These are phyloP conservation scores for Thalassoma bifasciatum DNA, from an alignment of 2,113 vertebrate genomes.

Conservation along the genomic window DNA sequence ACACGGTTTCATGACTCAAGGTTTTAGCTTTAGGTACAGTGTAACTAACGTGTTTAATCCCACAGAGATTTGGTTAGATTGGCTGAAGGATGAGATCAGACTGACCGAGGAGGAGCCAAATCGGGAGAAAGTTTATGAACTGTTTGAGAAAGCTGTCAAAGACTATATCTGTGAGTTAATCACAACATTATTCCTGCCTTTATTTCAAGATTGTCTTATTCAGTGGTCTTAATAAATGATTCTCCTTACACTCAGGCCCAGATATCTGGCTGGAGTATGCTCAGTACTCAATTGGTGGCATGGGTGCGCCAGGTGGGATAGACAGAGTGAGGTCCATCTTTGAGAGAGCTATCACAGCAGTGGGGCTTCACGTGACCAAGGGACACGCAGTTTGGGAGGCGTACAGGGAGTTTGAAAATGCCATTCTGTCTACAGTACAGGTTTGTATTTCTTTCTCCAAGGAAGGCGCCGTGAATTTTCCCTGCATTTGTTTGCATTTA, in stretches of 20 bases:
- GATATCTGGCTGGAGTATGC: slow-evolving; percentile 98
- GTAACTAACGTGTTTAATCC: slow-evolving; percentile 17
- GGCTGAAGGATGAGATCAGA: slow-evolving; percentile 95
- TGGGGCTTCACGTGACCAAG: slow-evolving; percentile 94
- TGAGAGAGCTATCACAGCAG: slow-evolving; percentile 91
- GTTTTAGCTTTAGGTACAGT: background rate
- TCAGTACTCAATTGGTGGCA: slow-evolving; percentile 96
- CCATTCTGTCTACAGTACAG: slow-evolving; percentile 92
- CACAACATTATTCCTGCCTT: accelerated
- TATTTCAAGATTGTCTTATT: background rate
- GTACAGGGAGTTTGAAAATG: slow-evolving; percentile 95
- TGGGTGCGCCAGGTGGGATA: slow-evolving; percentile 92
- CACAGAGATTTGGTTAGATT: slow-evolving; percentile 97
- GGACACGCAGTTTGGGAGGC: slow-evolving; percentile 94
- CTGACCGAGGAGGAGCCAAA: slow-evolving; percentile 87
- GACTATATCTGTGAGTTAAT: slow-evolving; percentile 95
- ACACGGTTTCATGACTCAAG: background rate
- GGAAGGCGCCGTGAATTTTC: too few species aligned
- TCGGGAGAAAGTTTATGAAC: slow-evolving; percentile 90
- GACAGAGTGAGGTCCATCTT: slow-evolving; percentile 91
- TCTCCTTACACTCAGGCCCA: slow-evolving; percentile 84
- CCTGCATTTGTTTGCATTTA: too few species aligned
- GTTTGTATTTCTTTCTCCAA: slow-evolving; percentile 74
- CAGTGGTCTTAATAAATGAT: background rate
- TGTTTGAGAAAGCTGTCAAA: slow-evolving; percentile 92